These are phyloP conservation scores for Samia ricini DNA, from an alignment of 1,140 invertebrate species.

Conservation along the genomic window DNA sequence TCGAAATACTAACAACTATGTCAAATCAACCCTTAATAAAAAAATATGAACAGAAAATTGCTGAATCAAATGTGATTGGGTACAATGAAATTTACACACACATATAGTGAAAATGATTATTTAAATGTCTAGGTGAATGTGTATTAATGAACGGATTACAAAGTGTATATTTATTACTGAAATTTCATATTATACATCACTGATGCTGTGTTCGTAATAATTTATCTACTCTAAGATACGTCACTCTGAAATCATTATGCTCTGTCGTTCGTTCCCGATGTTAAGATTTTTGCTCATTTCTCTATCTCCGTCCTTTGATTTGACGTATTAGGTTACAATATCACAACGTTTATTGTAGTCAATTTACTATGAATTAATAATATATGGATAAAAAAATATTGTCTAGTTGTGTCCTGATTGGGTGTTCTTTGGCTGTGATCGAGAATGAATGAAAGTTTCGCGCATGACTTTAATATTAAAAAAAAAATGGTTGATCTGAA, in stretches of 20 bases:
- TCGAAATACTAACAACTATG: no score
- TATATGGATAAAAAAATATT: slow-evolving; percentile 42
- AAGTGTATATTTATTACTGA: background rate
- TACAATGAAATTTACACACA: no score
- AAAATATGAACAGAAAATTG: no score
- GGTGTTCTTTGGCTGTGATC: slow-evolving; percentile 62
- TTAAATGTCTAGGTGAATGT: background rate
- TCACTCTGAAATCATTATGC: background rate
- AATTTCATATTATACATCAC: slow-evolving; percentile 27
- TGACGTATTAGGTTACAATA: slow-evolving; percentile 3
- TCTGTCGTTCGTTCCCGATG: background rate
- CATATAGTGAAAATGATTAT: background rate
- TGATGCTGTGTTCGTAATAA: slow-evolving; percentile 44
- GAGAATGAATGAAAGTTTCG: background rate
- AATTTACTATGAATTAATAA: slow-evolving; percentile 9
- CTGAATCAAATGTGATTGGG: no score
- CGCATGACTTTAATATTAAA: no score
- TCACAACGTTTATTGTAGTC: background rate
- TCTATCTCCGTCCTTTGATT: slow-evolving; percentile 47
- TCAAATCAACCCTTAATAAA: no score
- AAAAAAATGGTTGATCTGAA: background rate
- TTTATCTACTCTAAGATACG: slow-evolving; percentile 12
- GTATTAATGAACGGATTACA: background rate
- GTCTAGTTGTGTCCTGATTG: slow-evolving; percentile 17
- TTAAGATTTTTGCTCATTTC: slow-evolving; percentile 52